Base-by-base conservation (phyloP, 2,888 invertebrate species). In the Synergus itoensis region DNA sequence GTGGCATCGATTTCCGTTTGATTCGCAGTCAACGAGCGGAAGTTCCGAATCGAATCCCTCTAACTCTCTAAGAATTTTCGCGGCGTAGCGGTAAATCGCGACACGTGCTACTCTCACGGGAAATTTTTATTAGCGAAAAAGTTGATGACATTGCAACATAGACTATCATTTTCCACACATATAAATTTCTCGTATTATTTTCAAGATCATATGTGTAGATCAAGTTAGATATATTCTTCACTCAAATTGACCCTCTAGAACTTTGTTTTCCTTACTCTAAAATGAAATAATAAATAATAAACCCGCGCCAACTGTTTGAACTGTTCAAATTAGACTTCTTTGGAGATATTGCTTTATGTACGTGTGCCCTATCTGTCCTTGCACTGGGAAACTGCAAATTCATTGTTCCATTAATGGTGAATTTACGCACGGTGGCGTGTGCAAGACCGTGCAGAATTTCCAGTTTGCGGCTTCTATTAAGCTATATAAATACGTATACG, bases 1-100 rank as follows among this genome's bases (percentile, higher is more conserved):
- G 63, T 77, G 76, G 76, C 79, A 81, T 79, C 79, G 69, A 79
- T 81, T 81, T 79, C 57, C 76, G 76, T 76, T 81, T 76, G 77
- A 81, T 79, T 81, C 76, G 69, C 48, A 76, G 77, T 81, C 69
- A 79, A 77, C 45, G 79, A 80, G 76, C 65, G 36, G 76, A 78
- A 65, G 21, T 28, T 53, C 28, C 60, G 62, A 77, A 77, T 80
- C 77, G 43, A 80, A 65, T 78, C 57, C 53, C 63, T 77, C n/a
- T 43, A 60, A 77, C 76, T 76, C 48, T 14, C 69, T 41, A 67
- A 75, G 40, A 78, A 69, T 73, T 69, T 77, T 77, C 45, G 57
- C 53, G 53, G 65, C 41, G 40, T 64, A 53, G 18, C 28, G 64
- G 12, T 63, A 40, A 62, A 77, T 65, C 21, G 43, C 63, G 28